Evolutionary conservation across 2,888 invertebrate genomes (phyloP).

Genomic region (Brachypterus glaber): DNA sequence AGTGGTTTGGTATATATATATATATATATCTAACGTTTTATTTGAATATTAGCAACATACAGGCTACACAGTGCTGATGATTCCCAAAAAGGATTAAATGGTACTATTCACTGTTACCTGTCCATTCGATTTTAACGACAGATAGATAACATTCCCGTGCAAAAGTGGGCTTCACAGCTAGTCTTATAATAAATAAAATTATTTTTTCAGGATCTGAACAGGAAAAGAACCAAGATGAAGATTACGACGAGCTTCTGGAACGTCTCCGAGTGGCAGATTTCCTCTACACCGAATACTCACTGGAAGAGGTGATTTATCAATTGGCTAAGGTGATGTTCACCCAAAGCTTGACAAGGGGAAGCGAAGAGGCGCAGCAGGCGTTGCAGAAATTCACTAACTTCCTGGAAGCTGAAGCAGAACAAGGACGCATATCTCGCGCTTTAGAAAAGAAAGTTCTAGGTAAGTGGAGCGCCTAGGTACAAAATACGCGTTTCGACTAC

Average conservation of each 20-base stretch:
- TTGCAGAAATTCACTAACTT: conserved; percentile 66
- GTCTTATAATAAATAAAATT: too few relatives aligned
- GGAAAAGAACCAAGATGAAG: conserved; percentile 32
- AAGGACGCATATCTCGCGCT: conserved; percentile 62
- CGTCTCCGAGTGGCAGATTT: conserved; percentile 60
- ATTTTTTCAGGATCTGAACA: too few relatives aligned
- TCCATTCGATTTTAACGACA: too few relatives aligned
- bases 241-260: conserved; percentile 62
- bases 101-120: too few relatives aligned
- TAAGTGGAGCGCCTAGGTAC: conserved; percentile 32
- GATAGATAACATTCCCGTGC: too few relatives aligned
- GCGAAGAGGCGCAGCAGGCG: conserved; percentile 60
- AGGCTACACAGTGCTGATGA: too few relatives aligned
- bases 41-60: too few relatives aligned
- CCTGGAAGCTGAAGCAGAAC: conserved; percentile 61
- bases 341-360: conserved; percentile 60
- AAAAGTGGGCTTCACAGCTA: too few relatives aligned
- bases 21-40: too few relatives aligned
- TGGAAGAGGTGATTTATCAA: conserved; percentile 73
- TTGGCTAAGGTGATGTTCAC: conserved; percentile 75
- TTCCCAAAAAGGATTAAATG: too few relatives aligned
- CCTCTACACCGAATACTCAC: conserved; percentile 63
- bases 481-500: too few relatives aligned
- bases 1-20: too few relatives aligned
- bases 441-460: conserved; percentile 72